Evolutionary conservation across 2,888 invertebrate genomes (phyloP), one percentile per base, ranked within the genome.

Genomic region (Harpalus rufipes): DNA sequence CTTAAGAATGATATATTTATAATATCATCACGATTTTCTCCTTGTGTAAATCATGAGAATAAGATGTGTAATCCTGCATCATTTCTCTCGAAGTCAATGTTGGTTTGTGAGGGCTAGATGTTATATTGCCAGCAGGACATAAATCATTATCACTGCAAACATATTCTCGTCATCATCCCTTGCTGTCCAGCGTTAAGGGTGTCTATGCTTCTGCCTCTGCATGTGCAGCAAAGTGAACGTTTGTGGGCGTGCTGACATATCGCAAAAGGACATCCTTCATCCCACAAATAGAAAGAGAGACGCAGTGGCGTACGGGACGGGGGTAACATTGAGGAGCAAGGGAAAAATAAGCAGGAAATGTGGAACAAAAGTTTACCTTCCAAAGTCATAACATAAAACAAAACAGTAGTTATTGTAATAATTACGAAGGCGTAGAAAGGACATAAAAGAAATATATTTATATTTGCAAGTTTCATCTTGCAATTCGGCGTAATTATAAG

Each of bases 71-170:
- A 51, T 51, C 44, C 44, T 12, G 12, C 44, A 51, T 51, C 44
- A 51, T 51, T 51, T 51, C 8, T 8, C 44, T 1, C 12, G 8
- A 12, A 51, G 44, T 51, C 32, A 32, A 59, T 7, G 14, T 56
- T 56, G 56, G 56, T 56, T 56, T n/a, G n/a, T 56, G 44, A 10
- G 44, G 44, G 44, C 44, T 51, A 51, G 44, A 51, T 12, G 18
- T 18, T 3, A 59, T 59, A 59, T 59, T 59, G 8, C 59, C 63
- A 63, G 65, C 3, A 32, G n/a, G n/a, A 39, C 39, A 74, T 74
- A 74, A 74, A 74, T 74, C 72, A 74, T 74, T 74, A 74, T 74
- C 41, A 44, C 72, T 41, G 16, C 72, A 74, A 74, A 74, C 72
- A 74, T 74, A 74, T 74, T 74, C 44, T 41, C 41, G 16, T 44